These are phyloP conservation scores for Marmota flaviventris DNA, from an alignment of 2,113 vertebrate species.

Conservation along the genomic window DNA sequence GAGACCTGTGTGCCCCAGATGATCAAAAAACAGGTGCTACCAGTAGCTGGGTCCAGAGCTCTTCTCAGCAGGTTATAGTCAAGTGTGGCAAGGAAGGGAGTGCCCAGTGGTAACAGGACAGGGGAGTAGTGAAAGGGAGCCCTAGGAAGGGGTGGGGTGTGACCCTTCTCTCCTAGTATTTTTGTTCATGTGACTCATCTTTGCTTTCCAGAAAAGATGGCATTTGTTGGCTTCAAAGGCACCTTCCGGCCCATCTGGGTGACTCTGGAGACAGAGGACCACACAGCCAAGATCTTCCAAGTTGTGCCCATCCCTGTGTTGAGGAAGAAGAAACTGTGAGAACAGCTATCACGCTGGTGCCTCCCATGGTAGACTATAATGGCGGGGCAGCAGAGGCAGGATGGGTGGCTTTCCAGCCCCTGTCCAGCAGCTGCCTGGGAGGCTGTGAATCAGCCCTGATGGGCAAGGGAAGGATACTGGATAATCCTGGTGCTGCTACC, in stretches of 20 bases:
- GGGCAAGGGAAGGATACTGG: background rate
- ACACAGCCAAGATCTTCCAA: constrained; percentile 91
- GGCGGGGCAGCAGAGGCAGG: constrained; percentile 33
- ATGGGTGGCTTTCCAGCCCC: constrained; percentile 71
- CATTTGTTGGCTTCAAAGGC: constrained; percentile 93
- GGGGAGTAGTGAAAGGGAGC: fast-evolving
- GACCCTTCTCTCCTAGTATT: fast-evolving
- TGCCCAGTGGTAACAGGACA: fast-evolving
- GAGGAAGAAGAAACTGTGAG: constrained; percentile 93
- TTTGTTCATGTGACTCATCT: background rate
- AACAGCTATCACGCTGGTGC: background rate
- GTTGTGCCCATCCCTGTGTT: constrained; percentile 92
- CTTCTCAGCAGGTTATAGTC: fast-evolving
- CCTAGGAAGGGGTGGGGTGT: fast-evolving
- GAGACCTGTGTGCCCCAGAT: fast-evolving
- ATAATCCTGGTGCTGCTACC: constrained; percentile 33
- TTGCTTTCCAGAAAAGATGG: constrained; percentile 89
- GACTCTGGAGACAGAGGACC: constrained; percentile 88
- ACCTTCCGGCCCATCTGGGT: constrained; percentile 92
- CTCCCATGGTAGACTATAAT: background rate
- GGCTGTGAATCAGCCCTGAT: background rate
- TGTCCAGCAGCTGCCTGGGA: background rate
- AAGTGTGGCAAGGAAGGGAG: fast-evolving
- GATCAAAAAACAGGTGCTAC: fast-evolving
- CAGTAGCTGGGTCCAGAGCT: background rate